A percentile compares a stretch with the other conserved stretches of the same genome.
phyloP scores from a whole-genome alignment of 2,797 vertebrate species.

The Melanotaenia boesemani region DNA sequence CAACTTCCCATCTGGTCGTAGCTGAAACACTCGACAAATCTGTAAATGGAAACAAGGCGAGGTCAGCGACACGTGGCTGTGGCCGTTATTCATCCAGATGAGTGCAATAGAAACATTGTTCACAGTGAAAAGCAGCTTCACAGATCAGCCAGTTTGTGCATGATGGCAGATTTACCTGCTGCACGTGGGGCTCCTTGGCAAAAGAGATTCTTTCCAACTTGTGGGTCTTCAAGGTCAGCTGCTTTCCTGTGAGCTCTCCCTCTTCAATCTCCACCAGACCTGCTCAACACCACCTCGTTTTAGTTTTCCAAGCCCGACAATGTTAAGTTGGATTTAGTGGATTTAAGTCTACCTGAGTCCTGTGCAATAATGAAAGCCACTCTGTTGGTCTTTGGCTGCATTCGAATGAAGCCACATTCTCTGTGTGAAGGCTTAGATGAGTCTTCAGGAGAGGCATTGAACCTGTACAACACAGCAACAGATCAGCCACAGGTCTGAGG shows the following conservation, averaged over 20 bases:
- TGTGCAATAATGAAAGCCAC: constrained; percentile 97
- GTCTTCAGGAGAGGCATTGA: constrained; percentile 91
- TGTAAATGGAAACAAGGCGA: constrained; percentile 53
- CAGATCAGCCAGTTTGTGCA: neutral
- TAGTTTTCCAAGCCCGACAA: too few relatives aligned
- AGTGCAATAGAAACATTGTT: neutral
- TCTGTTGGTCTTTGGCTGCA: constrained; percentile 91
- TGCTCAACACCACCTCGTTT: constrained; percentile 51
- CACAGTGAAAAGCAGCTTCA: neutral
- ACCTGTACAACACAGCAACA: constrained; percentile 79
- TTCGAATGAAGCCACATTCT: constrained; percentile 94
- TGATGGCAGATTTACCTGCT: neutral
- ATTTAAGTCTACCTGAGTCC: constrained; percentile 87
- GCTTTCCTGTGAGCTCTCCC: constrained; percentile 90
- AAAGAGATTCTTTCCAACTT: constrained; percentile 92
- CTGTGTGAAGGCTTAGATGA: constrained; percentile 93
- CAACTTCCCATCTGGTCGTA: constrained; percentile 88
- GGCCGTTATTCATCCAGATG: neutral
- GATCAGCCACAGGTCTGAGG: constrained; percentile 47
- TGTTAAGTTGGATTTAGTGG: neutral
- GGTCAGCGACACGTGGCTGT: neutral
- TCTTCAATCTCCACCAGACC: constrained; percentile 97
- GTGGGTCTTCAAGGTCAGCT: constrained; percentile 88
- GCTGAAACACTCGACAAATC: constrained; percentile 83
- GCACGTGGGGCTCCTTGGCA: constrained; percentile 90